phyloP scores from a whole-genome alignment of 92 coral and sea anemone species.

The Phenganax subtilis region DNA sequence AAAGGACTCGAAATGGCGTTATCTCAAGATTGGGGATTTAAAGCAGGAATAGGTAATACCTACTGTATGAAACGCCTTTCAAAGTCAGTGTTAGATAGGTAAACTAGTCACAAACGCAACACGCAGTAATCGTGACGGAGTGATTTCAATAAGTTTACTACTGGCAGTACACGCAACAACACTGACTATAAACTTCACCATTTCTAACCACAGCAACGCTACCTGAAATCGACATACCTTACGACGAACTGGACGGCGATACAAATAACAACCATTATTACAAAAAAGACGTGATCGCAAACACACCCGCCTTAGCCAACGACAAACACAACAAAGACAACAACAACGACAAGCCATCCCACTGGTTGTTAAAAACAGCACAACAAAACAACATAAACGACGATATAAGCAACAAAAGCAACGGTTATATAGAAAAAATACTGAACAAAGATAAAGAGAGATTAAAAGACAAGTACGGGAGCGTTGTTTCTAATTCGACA shows the following conservation, averaged over 20 bases:
- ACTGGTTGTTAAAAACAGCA: not conserved
- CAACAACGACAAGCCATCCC: not conserved
- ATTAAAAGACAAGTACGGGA: not conserved
- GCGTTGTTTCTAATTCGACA: not conserved
- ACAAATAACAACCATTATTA: not conserved
- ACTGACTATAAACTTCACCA: not conserved
- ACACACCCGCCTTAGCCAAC: not conserved
- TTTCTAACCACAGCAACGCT: slow-evolving; percentile 23
- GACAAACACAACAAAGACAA: too few species aligned
- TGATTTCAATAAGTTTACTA: not conserved
- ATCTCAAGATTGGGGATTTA: slow-evolving; percentile 88
- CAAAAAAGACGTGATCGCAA: not conserved
- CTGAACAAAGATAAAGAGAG: slow-evolving; percentile 10
- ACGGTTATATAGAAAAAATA: slow-evolving; percentile 15
- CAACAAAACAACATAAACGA: not conserved
- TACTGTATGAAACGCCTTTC: not conserved
- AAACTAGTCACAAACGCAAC: too few species aligned
- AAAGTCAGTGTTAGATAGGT: not conserved
- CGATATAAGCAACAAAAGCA: slow-evolving; percentile 11
- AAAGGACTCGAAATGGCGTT: slow-evolving; percentile 59
- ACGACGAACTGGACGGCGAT: slow-evolving; percentile 12
- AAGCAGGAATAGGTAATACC: slow-evolving; percentile 83
- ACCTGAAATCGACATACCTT: slow-evolving; percentile 32
- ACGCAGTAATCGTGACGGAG: too few species aligned
- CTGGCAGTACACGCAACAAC: not conserved